phyloP scores from a whole-genome alignment of 2,888 invertebrate genomes.

The Corbicula japonica region DNA sequence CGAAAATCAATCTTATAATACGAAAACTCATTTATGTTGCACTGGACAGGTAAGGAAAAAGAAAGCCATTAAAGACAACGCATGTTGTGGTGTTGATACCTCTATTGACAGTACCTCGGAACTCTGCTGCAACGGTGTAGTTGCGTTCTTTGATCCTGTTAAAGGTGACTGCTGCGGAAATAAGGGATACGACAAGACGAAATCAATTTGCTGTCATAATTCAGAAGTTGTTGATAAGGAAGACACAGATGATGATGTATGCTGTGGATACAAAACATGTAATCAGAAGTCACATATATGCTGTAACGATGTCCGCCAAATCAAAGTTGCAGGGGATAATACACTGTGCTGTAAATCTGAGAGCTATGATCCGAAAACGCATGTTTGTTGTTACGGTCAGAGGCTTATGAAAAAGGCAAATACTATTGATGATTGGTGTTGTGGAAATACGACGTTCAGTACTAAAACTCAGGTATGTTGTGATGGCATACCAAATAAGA shows the following conservation, averaged over 20 bases:
- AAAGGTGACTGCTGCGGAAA: constrained; percentile 27
- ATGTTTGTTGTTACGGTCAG: constrained; percentile 40
- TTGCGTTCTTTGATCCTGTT: constrained; percentile 4
- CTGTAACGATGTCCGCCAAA: constrained; percentile 42
- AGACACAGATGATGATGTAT: constrained; percentile 21
- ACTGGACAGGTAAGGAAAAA: constrained; percentile 29
- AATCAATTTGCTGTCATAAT: constrained; percentile 37
- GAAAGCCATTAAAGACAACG: constrained; percentile 29
- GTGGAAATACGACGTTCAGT: constrained; percentile 39
- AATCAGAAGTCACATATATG: constrained; percentile 35
- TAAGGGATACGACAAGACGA: constrained; percentile 36
- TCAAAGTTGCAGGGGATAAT: constrained; percentile 22
- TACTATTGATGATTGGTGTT: constrained; percentile 43
- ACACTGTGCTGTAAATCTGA: constrained; percentile 41
- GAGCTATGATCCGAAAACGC: constrained; percentile 41
- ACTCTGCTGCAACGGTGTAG: constrained; percentile 47
- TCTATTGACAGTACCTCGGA: constrained; percentile 34
- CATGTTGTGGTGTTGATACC: constrained; percentile 45
- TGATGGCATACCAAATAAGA: constrained; percentile 33
- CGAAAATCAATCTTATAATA: constrained; percentile 25
- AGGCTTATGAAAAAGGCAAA: constrained; percentile 25
- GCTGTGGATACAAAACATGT: constrained; percentile 45
- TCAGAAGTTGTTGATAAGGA: constrained; percentile 13
- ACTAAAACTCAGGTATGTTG: constrained; percentile 46
- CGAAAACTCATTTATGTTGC: constrained; percentile 42